Evolutionary conservation across 2,888 invertebrate species (phyloP).

Genomic region (Drosophila anceps): DNA sequence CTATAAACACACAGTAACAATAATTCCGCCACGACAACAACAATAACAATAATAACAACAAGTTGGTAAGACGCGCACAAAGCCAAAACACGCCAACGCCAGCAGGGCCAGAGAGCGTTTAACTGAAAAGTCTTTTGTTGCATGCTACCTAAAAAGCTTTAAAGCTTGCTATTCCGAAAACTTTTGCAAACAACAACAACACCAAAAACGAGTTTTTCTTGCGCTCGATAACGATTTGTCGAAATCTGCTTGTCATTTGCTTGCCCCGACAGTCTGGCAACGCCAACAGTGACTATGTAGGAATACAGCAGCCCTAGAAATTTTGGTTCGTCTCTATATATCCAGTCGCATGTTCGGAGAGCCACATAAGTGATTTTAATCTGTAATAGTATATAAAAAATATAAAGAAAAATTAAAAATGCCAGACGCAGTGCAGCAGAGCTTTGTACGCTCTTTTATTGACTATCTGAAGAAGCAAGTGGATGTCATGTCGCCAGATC

Average conservation of each 20-base stretch:
- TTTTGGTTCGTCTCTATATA: slow-evolving; percentile 38
- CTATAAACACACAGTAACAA: slow-evolving; percentile 34
- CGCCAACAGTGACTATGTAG: background rate
- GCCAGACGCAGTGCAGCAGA: slow-evolving; percentile 84
- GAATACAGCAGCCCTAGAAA: slow-evolving; percentile 42
- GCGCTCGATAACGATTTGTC: slow-evolving; percentile 47
- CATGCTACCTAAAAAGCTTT: slow-evolving; percentile 64
- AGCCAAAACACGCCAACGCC: slow-evolving; percentile 42
- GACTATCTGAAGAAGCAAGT: slow-evolving; percentile 83
- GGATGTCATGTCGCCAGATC: slow-evolving; percentile 82
- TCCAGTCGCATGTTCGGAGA: slow-evolving; percentile 53
- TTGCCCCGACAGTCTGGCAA: slow-evolving; percentile 16
- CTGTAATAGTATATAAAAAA: slow-evolving; percentile 12
- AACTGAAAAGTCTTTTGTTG: slow-evolving; percentile 64
- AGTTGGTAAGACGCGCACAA: slow-evolving; percentile 44
- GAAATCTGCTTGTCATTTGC: slow-evolving; percentile 33
- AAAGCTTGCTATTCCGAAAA: slow-evolving; percentile 38
- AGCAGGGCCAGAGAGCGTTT: slow-evolving; percentile 60
- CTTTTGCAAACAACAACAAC: slow-evolving; percentile 24
- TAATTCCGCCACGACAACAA: slow-evolving; percentile 52
- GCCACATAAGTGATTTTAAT: slow-evolving; percentile 60
- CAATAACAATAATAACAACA: slow-evolving; percentile 47
- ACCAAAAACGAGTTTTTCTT: slow-evolving; percentile 53
- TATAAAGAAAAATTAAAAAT: slow-evolving; percentile 53
- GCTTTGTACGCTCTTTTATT: slow-evolving; percentile 84